Conservation (phyloP, 1,140 invertebrate species). For the Eubasilissa regina region DNA sequence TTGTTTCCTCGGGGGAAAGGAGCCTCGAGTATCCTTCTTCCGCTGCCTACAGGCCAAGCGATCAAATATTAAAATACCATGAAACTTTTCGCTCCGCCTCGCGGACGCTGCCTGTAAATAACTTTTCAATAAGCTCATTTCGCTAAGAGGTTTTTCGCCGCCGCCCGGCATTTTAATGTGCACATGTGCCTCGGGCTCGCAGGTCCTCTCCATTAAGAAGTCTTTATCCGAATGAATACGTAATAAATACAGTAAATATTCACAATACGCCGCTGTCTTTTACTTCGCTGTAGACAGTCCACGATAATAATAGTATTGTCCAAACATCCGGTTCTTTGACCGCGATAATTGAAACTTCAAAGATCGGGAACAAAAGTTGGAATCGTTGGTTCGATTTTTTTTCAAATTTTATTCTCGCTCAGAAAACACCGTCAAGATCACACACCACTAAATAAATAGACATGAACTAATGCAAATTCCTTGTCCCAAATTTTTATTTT, state of each 20-base stretch:
- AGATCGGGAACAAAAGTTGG: too few relatives aligned
- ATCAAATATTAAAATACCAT: slow-evolving; percentile 57
- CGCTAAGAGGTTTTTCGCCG: slow-evolving; percentile 60
- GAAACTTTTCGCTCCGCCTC: slow-evolving; percentile 55
- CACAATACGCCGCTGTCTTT: slow-evolving; percentile 1
- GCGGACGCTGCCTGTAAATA: slow-evolving; percentile 56
- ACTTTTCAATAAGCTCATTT: slow-evolving; percentile 61
- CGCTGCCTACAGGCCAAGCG: slow-evolving; percentile 40
- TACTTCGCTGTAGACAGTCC: slow-evolving; percentile 1
- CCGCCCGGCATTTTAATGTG: slow-evolving; percentile 59
- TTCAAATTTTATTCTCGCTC: too few relatives aligned
- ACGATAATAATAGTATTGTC: slow-evolving; percentile 6
- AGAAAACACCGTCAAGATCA: too few relatives aligned
- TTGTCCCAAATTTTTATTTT: too few relatives aligned
- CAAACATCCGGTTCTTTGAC: slow-evolving; percentile 2
- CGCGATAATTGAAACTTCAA: too few relatives aligned
- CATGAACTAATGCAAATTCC: too few relatives aligned
- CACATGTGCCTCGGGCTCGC: slow-evolving; percentile 47
- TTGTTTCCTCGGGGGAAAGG: slow-evolving; percentile 45
- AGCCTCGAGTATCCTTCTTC: slow-evolving; percentile 45
- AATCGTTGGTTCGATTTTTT: too few relatives aligned
- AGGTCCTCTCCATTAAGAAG: slow-evolving; percentile 50
- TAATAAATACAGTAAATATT: slow-evolving; percentile 49
- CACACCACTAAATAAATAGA: too few relatives aligned
- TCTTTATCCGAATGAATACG: slow-evolving; percentile 58